A percentile compares a stretch with the other conserved stretches of the same genome.
Evolutionary conservation across 2,888 invertebrate species (phyloP).

Genomic region (Stenotaenia linearis): DNA sequence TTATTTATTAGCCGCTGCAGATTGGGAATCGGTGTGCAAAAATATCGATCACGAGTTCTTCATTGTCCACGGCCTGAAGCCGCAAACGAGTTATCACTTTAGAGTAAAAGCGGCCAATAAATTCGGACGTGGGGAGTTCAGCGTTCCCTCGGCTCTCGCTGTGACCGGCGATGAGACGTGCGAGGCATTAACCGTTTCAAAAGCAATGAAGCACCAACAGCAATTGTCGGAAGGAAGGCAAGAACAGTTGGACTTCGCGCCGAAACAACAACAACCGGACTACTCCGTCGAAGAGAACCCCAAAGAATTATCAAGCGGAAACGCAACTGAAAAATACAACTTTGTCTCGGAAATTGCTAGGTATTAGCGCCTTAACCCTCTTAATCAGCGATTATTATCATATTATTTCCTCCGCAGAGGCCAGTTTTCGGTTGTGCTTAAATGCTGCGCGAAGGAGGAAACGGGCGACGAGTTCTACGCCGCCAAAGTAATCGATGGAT

Average conservation of each 20-base stretch:
- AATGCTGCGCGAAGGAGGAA: conserved; percentile 63
- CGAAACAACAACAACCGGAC: conserved; percentile 55
- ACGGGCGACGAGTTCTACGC: conserved; percentile 68
- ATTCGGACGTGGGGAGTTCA: conserved; percentile 89
- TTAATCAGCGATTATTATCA: no score
- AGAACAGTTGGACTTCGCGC: conserved; percentile 39
- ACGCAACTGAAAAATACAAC: conserved; percentile 64
- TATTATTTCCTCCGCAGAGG: conserved; percentile 55
- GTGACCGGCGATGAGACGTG: conserved; percentile 44
- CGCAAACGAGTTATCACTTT: conserved; percentile 79
- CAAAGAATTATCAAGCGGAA: conserved; percentile 61
- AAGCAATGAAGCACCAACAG: conserved; percentile 77
- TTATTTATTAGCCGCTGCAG: conserved; percentile 51
- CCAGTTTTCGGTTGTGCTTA: conserved; percentile 77
- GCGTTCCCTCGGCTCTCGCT: conserved; percentile 69
- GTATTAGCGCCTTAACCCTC: no score
- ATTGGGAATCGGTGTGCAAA: conserved; percentile 78
- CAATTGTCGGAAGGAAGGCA: conserved; percentile 69
- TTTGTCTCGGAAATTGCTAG: conserved; percentile 76
- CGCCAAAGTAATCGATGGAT: conserved; percentile 63
- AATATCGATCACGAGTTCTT: conserved; percentile 93
- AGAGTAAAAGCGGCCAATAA: conserved; percentile 80
- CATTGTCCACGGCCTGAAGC: conserved; percentile 68
- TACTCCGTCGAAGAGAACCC: conserved; percentile 70
- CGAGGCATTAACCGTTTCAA: conserved; percentile 69